Evolutionary conservation across 2,888 invertebrate genomes (phyloP), one percentile per base, ranked within the genome.

Genomic region (Parochlus steinenii): DNA sequence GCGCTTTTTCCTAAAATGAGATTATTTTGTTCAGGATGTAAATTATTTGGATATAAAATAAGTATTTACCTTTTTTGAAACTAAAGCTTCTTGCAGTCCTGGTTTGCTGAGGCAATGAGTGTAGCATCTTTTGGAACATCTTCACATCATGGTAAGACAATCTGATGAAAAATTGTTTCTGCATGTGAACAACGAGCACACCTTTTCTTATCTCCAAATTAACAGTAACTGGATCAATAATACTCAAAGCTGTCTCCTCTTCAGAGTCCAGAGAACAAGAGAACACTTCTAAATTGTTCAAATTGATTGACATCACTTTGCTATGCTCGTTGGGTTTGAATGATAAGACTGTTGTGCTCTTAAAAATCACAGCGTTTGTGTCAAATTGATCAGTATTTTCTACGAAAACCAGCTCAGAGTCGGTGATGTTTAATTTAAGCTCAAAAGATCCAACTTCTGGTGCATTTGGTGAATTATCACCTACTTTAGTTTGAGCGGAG

Each of bases 351-450:
- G 90, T 86, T 6, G 92, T 92, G 45, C 85, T 83, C 74, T 79
- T 79, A 11, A 93, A 63, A 49, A 97, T 92, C 8, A 97, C 82
- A 1, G 95, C 92, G 54, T 89, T 89, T 2, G 92, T 85, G 54
- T 95, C 90, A 63, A 74, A 70, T 11, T 79, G 68, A 1, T 85
- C 75, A 2, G 83, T 75, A 53, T 93, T 81, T 55, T 97, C 95
- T 1, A 97, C 81, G 22, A 95, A 69, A 20, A 97, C 87, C 38
- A 97, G 64, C 61, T 98, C 93, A 4, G 92, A 93, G 58, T 95
- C 89, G 0, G 89, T 90, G 17, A 95, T 75, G 57, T 93, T 95
- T 37, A 97, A 64, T 54, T 89, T 89, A 22, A 93, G 62, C 56
- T 93, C 92, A 17, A 48, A 50, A 12, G 46, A 52, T 12, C 35